Conservation (phyloP, 2,888 invertebrate species). For the Sinelater perroti region DNA sequence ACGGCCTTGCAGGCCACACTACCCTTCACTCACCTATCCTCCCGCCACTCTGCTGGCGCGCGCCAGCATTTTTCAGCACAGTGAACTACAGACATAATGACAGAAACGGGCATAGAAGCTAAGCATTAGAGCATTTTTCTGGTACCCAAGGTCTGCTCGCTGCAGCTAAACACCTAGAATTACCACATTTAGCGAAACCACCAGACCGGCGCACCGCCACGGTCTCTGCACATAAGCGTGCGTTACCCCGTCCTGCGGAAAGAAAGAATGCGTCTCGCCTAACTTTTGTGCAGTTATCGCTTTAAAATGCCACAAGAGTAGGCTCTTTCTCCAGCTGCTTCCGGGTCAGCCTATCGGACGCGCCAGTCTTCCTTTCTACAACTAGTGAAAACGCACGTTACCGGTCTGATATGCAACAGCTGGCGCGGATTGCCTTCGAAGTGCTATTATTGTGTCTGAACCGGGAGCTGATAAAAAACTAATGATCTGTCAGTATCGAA, state of each 20-base stretch:
- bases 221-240: not conserved
- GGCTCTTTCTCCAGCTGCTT: conserved; percentile 2
- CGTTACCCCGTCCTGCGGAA: not conserved
- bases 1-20: no score
- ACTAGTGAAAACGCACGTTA: conserved; percentile 15
- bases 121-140: no score
- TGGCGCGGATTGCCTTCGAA: not conserved
- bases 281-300: no score
- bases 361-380: conserved; percentile 23
- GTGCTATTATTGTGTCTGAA: conserved; percentile 2
- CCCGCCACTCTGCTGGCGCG: no score
- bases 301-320: conserved; percentile 6
- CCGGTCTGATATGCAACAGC: not conserved
- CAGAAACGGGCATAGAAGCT: no score
- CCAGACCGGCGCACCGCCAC: not conserved
- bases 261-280: not conserved
- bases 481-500: no score
- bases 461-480: no score
- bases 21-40: no score
- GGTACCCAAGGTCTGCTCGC: conserved; percentile 1
- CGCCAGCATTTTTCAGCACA: no score
- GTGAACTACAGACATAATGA: no score
- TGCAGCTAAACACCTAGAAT: not conserved
- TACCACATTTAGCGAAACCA: conserved; percentile 1
- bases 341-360: conserved; percentile 7